Conservation (phyloP, 2,888 invertebrate genomes). For the Drosophila subsilvestris region DNA sequence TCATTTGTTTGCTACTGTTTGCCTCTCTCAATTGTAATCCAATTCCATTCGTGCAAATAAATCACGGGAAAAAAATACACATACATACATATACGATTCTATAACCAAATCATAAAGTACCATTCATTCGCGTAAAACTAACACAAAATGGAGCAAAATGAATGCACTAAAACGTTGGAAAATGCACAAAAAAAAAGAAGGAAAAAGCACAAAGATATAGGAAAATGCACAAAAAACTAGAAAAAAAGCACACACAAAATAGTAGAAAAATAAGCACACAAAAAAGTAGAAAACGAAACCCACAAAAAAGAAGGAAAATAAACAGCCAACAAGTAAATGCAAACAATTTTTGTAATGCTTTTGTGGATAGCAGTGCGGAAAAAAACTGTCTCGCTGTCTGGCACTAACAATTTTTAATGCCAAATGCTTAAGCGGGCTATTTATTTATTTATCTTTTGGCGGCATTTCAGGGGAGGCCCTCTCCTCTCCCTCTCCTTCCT, state of each 20-base stretch:
- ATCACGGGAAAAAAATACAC: not conserved
- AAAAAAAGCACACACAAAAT: not conserved
- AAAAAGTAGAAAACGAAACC: not conserved
- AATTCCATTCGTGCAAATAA: not conserved
- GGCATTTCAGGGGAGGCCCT: constrained; percentile 6
- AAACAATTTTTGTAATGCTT: not conserved
- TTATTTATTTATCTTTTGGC: constrained; percentile 58
- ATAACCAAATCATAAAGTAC: not conserved
- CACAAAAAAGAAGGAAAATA: not conserved
- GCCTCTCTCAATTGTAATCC: not conserved
- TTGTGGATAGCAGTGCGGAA: not conserved
- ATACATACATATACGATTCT: not conserved
- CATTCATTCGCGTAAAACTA: not conserved
- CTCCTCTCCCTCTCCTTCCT: not conserved
- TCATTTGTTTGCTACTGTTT: not conserved
- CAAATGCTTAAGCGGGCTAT: constrained; percentile 46
- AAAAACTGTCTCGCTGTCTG: constrained; percentile 35
- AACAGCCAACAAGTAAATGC: not conserved
- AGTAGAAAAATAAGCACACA: not conserved
- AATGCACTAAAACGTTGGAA: not conserved
- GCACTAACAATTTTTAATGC: constrained; percentile 49
- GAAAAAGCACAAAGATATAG: not conserved
- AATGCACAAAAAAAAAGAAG: constrained; percentile 1
- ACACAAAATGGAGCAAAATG: not conserved
- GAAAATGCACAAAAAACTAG: not conserved